Evolutionary conservation across 2,113 vertebrate species (phyloP).

Genomic region (Nothocercus julius): DNA sequence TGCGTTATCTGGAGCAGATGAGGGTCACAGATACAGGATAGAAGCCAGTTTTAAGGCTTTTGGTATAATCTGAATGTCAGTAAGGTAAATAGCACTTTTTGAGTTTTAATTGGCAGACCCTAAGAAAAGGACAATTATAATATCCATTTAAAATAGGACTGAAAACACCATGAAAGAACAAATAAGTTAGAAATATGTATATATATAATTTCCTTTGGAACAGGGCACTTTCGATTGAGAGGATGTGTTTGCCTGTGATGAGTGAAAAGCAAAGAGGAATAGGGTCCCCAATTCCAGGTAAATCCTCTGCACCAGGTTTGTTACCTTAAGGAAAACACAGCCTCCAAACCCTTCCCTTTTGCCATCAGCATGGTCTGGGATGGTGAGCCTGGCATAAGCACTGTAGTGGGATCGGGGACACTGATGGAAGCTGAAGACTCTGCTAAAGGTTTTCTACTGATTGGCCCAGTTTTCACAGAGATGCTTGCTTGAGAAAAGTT

Average conservation of each 20-base stretch:
- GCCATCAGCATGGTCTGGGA: background rate
- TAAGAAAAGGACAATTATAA: background rate
- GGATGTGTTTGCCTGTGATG: background rate
- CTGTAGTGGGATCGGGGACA: accelerated
- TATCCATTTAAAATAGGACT: background rate
- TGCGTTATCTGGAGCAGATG: background rate
- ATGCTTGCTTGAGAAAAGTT: background rate
- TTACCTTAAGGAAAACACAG: background rate
- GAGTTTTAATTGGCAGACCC: background rate
- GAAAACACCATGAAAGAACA: background rate
- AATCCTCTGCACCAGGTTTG: background rate
- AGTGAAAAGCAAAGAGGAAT: background rate
- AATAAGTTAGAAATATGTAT: background rate
- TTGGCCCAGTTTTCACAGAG: background rate
- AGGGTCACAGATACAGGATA: background rate
- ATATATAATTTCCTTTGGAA: background rate
- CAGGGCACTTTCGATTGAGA: background rate
- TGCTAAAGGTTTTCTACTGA: background rate
- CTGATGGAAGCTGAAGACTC: background rate
- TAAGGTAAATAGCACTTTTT: background rate
- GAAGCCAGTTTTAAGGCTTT: background rate
- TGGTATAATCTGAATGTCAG: background rate
- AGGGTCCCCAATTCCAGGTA: background rate
- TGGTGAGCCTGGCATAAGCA: background rate
- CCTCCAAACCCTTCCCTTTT: background rate